Evolutionary conservation across 2,888 invertebrate genomes (phyloP), one percentile per base, ranked within the genome.

Genomic region (Ormyrus labotus): DNA sequence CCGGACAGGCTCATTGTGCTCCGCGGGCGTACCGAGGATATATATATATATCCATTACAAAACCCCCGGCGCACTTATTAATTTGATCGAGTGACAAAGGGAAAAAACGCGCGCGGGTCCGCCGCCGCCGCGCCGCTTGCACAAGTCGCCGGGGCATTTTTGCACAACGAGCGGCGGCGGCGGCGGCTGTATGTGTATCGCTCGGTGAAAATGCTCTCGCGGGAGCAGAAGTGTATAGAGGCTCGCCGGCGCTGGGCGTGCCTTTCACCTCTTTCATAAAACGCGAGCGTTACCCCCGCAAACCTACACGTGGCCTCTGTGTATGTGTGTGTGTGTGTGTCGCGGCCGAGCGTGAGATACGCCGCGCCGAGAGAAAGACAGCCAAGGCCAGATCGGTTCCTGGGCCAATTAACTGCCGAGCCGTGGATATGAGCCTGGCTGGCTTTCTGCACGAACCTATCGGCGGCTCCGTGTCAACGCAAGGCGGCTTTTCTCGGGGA

Each of bases 231-330:
- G 55, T 11, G 58, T 47, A 34, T 34, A 34, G 34, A 34, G 34
- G 34, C 34, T 34, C 34, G 34, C 34, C 10, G 10, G 51, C 8
- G n/a, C 65, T 70, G 81, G 83, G 80, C 81, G 79, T 81, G 81
- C 81, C 83, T 83, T 81, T 83, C 83, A 81, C 83, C 81, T 83
- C 76, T 81, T 81, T 82, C 79, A 81, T 83, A 83, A 79, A 83
- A 83, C 60, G 34, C 76, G 74, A 50, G 64, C 68, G 60, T 13
- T 57, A 57, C 68, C 10, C 61, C n/a, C 58, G 10, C 11, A 48
- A 45, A 13, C 45, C 13, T 51, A 19, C 34, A 68, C 57, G 57
- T 55, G 48, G 45, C 5, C 19, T 6, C 47, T n/a, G 3, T 34
- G 3, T 34, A 50, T 8, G 51, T 11, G 47, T 13, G 11, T 11